Evolutionary conservation across 2,797 vertebrate genomes (phyloP).

Genomic region (Myotis pilosus): DNA sequence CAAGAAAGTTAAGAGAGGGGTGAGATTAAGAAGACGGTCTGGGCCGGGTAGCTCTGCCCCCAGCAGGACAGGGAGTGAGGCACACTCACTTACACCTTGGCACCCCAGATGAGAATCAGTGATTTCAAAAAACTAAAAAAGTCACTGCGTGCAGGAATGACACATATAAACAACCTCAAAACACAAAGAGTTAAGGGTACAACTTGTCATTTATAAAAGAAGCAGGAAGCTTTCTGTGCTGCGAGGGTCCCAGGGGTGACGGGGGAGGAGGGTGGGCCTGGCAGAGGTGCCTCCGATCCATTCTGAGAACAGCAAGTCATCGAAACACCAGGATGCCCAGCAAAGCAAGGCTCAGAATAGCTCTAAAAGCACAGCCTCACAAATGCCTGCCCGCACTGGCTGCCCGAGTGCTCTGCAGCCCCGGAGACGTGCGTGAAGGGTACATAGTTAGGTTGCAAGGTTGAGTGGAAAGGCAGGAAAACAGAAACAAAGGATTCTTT

Average conservation of each 20-base stretch:
- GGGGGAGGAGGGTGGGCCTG: neutral
- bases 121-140: neutral
- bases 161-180: neutral
- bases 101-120: neutral
- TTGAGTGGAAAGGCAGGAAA: neutral
- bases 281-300: neutral
- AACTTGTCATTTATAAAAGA: neutral
- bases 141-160: neutral
- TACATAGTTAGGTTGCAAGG: neutral
- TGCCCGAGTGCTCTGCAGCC: neutral
- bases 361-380: neutral
- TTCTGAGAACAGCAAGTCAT: neutral
- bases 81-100: neutral
- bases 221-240: neutral
- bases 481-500: neutral
- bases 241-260: neutral
- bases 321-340: neutral
- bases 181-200: neutral
- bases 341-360: neutral
- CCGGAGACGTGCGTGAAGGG: fast-evolving
- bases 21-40: neutral
- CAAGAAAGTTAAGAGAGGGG: neutral
- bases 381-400: neutral
- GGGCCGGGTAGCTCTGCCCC: neutral
- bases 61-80: neutral